phyloP scores from a whole-genome alignment of 2,113 vertebrate species.

The Malurus cyaneus region DNA sequence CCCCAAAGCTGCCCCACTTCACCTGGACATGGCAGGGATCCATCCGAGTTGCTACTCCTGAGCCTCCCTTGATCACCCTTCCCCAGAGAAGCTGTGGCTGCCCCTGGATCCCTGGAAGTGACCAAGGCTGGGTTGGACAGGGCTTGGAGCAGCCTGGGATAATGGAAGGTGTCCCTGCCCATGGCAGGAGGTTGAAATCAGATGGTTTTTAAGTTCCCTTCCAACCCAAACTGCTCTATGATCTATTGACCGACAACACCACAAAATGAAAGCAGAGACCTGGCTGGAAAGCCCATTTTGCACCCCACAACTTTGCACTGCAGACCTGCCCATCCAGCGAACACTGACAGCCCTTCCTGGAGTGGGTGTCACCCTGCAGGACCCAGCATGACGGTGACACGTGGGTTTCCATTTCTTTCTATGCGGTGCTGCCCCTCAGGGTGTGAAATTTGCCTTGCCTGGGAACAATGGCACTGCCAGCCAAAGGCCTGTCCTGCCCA shows the following conservation, averaged over 20 bases:
- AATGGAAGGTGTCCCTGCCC: not conserved
- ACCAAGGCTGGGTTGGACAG: fast-evolving
- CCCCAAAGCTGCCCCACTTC: not conserved
- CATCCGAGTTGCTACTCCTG: not conserved
- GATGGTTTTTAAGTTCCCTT: not conserved
- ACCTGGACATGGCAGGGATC: not conserved
- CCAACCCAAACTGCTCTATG: not conserved
- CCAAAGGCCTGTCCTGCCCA: not conserved
- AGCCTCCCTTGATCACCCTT: not conserved
- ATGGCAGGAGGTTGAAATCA: not conserved
- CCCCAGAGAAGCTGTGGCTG: not conserved
- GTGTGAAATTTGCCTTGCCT: not conserved
- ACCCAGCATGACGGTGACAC: fast-evolving
- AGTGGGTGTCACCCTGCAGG: not conserved
- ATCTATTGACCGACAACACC: not conserved
- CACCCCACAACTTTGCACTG: not conserved
- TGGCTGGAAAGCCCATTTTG: not conserved
- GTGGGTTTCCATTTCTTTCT: not conserved
- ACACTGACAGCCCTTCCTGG: not conserved
- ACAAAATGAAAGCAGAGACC: not conserved
- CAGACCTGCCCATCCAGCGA: not conserved
- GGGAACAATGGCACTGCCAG: not conserved
- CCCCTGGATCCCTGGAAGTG: not conserved
- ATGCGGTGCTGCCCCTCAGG: not conserved
- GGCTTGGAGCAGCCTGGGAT: not conserved